Conservation (phyloP, 2,113 vertebrate genomes). For the Ammodytes dubius region DNA sequence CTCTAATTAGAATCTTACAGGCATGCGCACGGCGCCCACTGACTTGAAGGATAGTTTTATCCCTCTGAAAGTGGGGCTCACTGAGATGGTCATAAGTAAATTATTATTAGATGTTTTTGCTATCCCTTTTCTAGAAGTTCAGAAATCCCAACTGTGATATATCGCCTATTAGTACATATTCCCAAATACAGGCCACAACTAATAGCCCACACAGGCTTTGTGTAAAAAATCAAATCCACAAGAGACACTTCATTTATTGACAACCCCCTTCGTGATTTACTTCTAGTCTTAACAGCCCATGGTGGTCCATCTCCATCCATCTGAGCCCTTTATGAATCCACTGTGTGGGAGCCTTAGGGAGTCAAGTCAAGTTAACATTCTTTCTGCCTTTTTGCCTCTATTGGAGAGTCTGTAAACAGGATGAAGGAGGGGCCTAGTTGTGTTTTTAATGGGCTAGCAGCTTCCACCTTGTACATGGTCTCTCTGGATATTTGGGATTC, state of each 20-base stretch:
- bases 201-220: slow-evolving; percentile 31
- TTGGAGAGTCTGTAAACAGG: slow-evolving; percentile 58
- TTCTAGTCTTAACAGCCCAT: slow-evolving; percentile 38
- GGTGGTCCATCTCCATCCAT: slow-evolving; percentile 64
- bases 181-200: background rate
- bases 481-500: slow-evolving; percentile 75
- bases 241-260: slow-evolving; percentile 55
- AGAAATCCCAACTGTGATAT: background rate
- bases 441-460: slow-evolving; percentile 52
- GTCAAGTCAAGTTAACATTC: slow-evolving; percentile 63
- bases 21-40: slow-evolving; percentile 49
- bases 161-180: background rate
- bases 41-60: slow-evolving; percentile 29
- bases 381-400: slow-evolving; percentile 40
- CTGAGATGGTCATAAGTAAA: slow-evolving; percentile 1
- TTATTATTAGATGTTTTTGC: background rate
- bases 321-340: slow-evolving; percentile 46
- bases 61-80: background rate
- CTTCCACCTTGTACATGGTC: slow-evolving; percentile 43
- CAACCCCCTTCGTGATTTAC: slow-evolving; percentile 32
- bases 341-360: slow-evolving; percentile 59
- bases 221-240: slow-evolving; percentile 27
- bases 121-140: background rate
- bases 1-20: slow-evolving; percentile 48
- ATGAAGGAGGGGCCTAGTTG: slow-evolving; percentile 55